Evolutionary conservation across 1,140 invertebrate species (phyloP).

Genomic region (Cydia fagiglandana): DNA sequence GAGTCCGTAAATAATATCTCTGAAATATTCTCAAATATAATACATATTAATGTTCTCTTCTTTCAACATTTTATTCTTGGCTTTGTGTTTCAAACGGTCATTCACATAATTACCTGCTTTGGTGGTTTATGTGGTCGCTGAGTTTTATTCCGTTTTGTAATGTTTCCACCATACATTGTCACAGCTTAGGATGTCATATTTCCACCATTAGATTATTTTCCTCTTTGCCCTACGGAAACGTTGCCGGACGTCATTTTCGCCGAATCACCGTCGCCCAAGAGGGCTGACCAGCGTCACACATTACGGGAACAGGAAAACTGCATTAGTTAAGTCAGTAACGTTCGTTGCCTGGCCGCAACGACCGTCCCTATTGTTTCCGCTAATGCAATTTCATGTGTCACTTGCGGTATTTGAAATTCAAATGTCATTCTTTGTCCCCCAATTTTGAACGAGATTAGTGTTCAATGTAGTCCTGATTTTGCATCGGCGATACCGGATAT

Average conservation of each 20-base stretch:
- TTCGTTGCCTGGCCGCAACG: slow-evolving; percentile 36
- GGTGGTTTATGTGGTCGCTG: no score
- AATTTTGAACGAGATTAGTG: slow-evolving; percentile 46
- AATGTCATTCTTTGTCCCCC: slow-evolving; percentile 54
- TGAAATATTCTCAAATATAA: neutral
- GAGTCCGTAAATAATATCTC: neutral
- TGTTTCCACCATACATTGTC: neutral
- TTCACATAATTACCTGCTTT: no score
- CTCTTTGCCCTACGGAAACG: neutral
- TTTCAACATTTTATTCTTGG: neutral
- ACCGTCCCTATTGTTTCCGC: slow-evolving; percentile 49
- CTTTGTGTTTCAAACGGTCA: no score
- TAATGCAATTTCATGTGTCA: slow-evolving; percentile 55
- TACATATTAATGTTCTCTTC: neutral
- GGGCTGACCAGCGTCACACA: neutral
- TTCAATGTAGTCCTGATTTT: slow-evolving; percentile 36
- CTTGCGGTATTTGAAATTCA: slow-evolving; percentile 60
- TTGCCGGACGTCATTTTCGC: slow-evolving; percentile 3
- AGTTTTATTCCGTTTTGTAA: neutral
- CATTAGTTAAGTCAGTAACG: slow-evolving; percentile 17
- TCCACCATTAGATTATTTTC: neutral
- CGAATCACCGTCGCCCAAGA: neutral
- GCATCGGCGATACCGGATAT: slow-evolving; percentile 18
- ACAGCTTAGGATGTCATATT: neutral
- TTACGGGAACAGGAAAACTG: slow-evolving; percentile 29